A percentile compares a stretch with the other conserved stretches of the same genome.
phyloP scores from a whole-genome alignment of 2,888 invertebrate genomes.

The Drosophila subsilvestris region DNA sequence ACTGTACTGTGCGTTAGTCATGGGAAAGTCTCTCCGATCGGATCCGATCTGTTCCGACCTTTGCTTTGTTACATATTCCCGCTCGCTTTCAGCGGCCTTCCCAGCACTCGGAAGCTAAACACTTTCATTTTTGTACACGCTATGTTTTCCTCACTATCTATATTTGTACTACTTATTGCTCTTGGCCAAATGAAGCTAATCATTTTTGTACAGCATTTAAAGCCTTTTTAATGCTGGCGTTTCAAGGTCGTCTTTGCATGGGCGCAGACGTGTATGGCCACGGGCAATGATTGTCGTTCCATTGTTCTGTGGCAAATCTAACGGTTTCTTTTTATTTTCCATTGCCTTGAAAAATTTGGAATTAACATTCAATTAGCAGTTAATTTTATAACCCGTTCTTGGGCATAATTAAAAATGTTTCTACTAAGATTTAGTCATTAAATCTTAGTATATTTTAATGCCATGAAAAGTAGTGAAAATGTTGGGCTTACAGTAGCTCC shows the following conservation, averaged over 20 bases:
- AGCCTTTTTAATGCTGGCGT: slow-evolving; percentile 55
- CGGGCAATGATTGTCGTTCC: slow-evolving; percentile 19
- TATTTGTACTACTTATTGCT: slow-evolving; percentile 3
- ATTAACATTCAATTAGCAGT: slow-evolving; percentile 1
- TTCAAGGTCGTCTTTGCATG: slow-evolving; percentile 54
- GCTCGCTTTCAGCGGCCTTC: slow-evolving; percentile 33
- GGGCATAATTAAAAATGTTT: neutral
- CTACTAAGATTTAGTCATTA: neutral
- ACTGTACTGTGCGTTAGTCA: slow-evolving; percentile 43
- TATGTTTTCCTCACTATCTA: neutral
- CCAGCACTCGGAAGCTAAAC: slow-evolving; percentile 6
- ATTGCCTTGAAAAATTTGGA: slow-evolving; percentile 13
- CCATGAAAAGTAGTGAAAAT: neutral
- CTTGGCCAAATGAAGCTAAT: slow-evolving; percentile 25
- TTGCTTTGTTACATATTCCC: slow-evolving; percentile 3
- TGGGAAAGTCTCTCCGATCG: slow-evolving; percentile 53
- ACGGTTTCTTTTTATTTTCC: slow-evolving; percentile 9
- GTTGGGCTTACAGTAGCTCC: neutral
- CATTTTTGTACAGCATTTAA: slow-evolving; percentile 28
- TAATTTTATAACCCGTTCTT: neutral
- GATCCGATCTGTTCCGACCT: slow-evolving; percentile 16
- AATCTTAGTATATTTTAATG: too few species aligned
- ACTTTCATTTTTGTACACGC: slow-evolving; percentile 36
- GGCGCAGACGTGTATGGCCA: slow-evolving; percentile 20
- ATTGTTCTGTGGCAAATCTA: slow-evolving; percentile 59